Percentiles rank a stretch among this genome's conserved stretches.
These are phyloP conservation scores for Aplodontia rufa DNA, from an alignment of 2,113 vertebrate genomes.

Conservation along the genomic window DNA sequence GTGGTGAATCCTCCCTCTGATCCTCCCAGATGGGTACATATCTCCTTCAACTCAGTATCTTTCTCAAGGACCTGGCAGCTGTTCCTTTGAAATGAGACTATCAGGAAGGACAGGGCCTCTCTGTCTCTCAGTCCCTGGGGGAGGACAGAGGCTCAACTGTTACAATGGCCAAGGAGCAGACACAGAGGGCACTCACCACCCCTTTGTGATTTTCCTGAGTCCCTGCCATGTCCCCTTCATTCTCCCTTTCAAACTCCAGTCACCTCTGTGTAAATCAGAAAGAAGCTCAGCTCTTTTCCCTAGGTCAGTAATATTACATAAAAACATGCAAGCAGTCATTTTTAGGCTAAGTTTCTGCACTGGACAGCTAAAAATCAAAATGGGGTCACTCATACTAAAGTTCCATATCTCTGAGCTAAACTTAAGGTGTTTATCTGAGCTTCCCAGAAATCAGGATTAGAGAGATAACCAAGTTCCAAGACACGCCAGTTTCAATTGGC, in stretches of 20 bases:
- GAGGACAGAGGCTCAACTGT: neutral
- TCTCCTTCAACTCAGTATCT: neutral
- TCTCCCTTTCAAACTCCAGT: neutral
- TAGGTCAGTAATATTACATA: too few relatives aligned
- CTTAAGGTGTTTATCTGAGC: neutral
- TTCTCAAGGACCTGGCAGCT: neutral
- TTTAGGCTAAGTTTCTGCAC: neutral
- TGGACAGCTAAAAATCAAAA: neutral
- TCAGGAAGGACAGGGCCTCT: neutral
- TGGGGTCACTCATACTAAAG: neutral
- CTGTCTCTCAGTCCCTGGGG: neutral
- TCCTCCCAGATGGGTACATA: neutral
- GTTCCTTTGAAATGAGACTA: neutral
- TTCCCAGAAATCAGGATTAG: neutral
- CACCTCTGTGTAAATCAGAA: neutral
- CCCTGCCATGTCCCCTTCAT: accelerated
- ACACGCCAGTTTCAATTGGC: neutral
- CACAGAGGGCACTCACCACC: neutral
- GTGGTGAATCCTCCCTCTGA: accelerated
- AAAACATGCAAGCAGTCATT: neutral
- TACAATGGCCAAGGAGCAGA: neutral
- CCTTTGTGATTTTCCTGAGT: neutral
- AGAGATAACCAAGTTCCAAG: neutral
- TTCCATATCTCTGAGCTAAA: neutral
- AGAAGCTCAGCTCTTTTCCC: neutral